phyloP scores from a whole-genome alignment of 2,797 vertebrate genomes.

The Crypturellus tataupa region DNA sequence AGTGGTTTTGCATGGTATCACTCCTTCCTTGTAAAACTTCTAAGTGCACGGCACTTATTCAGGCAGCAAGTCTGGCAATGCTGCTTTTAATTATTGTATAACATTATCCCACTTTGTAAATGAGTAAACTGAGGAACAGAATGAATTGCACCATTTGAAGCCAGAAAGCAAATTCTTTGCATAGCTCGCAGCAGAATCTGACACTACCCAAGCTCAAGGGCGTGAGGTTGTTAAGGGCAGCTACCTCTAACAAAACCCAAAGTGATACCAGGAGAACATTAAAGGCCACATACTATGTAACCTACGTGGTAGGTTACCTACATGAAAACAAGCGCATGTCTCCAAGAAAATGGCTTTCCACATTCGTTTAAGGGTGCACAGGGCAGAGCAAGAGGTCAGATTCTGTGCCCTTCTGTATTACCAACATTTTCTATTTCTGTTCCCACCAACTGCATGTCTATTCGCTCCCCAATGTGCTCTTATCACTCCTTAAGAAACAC shows the following conservation, averaged over 20 bases:
- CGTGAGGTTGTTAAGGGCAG: neutral
- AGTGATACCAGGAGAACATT: neutral
- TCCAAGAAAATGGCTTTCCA: neutral
- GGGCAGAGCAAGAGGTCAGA: neutral
- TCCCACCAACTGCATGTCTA: no score
- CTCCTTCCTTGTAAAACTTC: neutral
- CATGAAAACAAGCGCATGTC: neutral
- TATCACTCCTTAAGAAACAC: neutral
- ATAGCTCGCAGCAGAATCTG: neutral
- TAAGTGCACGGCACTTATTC: neutral
- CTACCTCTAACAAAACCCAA: neutral
- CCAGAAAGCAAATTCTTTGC: neutral
- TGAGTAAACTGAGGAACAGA: neutral
- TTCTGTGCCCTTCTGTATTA: neutral
- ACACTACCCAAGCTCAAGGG: neutral
- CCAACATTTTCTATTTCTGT: neutral
- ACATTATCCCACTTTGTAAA: fast-evolving
- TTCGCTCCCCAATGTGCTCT: fast-evolving
- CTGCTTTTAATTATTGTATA: neutral
- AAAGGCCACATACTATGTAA: neutral
- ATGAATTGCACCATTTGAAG: neutral
- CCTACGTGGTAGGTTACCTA: neutral
- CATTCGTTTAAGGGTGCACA: neutral
- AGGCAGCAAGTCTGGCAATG: neutral
- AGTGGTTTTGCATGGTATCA: neutral